Conservation (phyloP, 2,113 vertebrate genomes). For the Megaceryle maxima region DNA sequence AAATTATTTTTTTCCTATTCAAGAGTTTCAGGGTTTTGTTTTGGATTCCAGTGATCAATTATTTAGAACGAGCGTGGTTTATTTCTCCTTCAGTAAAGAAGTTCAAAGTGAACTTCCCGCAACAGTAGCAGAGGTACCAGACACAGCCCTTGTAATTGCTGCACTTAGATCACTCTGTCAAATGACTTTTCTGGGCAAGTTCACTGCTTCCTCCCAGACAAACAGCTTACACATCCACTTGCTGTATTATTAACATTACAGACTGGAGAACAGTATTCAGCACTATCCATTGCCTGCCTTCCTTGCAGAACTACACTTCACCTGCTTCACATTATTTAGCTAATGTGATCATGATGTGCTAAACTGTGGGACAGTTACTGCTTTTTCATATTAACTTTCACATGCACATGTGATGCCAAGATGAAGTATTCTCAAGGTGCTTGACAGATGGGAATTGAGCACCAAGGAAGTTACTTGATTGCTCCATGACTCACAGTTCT, state of each 20-base stretch:
- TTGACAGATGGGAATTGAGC: neutral
- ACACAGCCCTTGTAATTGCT: neutral
- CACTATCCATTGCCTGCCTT: neutral
- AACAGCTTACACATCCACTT: neutral
- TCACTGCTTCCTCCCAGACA: neutral
- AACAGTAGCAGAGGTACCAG: neutral
- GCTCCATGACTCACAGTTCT: neutral
- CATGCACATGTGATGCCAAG: neutral
- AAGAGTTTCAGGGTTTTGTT: neutral
- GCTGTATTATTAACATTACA: neutral
- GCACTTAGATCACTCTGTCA: neutral
- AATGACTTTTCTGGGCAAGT: neutral
- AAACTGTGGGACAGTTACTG: neutral
- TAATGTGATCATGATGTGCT: neutral
- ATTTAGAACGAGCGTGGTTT: neutral
- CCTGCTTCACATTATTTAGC: neutral
- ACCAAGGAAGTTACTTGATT: neutral
- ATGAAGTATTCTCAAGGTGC: neutral
- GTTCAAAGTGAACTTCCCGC: neutral
- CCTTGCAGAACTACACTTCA: neutral
- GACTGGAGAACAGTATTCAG: neutral
- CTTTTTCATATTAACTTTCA: neutral
- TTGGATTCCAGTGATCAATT: neutral
- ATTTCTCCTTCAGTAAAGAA: neutral
- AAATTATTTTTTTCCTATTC: neutral